Percentiles rank a stretch among this genome's conserved stretches.
Conservation (phyloP, 2,888 invertebrate genomes). For the Phengaris arion region DNA sequence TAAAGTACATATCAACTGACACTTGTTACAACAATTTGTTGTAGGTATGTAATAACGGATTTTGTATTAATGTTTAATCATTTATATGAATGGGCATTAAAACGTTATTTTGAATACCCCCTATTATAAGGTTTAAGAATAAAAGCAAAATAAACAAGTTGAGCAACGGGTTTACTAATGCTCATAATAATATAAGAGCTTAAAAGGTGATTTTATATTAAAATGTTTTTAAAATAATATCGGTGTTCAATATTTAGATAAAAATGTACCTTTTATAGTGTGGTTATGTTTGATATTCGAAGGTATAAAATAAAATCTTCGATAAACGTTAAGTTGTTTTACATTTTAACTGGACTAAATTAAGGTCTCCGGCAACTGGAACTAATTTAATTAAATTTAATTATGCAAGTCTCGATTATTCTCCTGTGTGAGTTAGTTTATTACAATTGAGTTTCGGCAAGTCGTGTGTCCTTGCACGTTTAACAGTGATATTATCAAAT, state of each 20-base stretch:
- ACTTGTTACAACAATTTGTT: too few relatives aligned
- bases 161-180: too few relatives aligned
- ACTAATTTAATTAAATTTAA: conserved; percentile 2
- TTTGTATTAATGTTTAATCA: too few relatives aligned
- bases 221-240: neutral
- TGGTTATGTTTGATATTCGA: neutral
- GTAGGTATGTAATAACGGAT: too few relatives aligned
- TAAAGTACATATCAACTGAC: too few relatives aligned
- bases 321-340: neutral
- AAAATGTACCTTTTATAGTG: neutral
- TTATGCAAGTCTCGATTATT: neutral
- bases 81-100: too few relatives aligned
- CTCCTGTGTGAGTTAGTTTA: neutral
- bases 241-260: neutral
- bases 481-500: conserved; percentile 57
- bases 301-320: neutral
- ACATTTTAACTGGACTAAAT: neutral
- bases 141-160: too few relatives aligned
- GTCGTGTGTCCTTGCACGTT: conserved; percentile 52
- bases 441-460: conserved; percentile 36
- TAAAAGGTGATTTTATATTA: too few relatives aligned
- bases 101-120: too few relatives aligned
- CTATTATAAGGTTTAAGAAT: too few relatives aligned
- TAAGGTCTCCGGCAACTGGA: neutral
- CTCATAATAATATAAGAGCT: too few relatives aligned